Conservation (phyloP, 2,888 invertebrate genomes). For the Synanthedon andrenaeformis region DNA sequence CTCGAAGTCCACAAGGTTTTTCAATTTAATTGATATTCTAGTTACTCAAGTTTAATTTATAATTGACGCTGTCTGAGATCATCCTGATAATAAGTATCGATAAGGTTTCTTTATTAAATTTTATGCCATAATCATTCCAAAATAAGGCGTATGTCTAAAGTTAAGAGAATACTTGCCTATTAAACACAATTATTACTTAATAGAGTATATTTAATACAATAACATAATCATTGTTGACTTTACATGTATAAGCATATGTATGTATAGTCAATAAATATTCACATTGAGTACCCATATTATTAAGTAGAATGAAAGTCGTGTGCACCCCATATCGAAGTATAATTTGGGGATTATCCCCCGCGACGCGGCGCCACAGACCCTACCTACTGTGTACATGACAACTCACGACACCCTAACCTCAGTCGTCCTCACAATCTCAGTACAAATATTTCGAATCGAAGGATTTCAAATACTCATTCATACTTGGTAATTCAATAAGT, state of each 20-base stretch:
- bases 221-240: neutral
- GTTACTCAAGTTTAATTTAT: too few species aligned
- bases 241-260: neutral
- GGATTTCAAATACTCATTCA: neutral
- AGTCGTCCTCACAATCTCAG: neutral
- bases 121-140: too few species aligned
- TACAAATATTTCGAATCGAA: neutral
- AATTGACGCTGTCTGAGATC: too few species aligned
- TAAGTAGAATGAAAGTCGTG: neutral
- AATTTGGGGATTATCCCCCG: slow-evolving; percentile 26
- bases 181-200: too few species aligned
- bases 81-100: too few species aligned
- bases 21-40: too few species aligned
- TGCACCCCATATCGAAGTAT: slow-evolving; percentile 5
- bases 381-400: slow-evolving; percentile 19
- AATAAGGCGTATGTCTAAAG: too few species aligned
- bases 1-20: too few species aligned
- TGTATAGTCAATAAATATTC: neutral
- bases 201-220: neutral
- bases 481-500: neutral
- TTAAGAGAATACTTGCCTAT: too few species aligned
- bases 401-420: slow-evolving; percentile 26
- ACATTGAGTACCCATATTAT: neutral
- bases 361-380: slow-evolving; percentile 10
- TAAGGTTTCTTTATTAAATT: too few species aligned